Conservation (phyloP, 2,797 vertebrate genomes). For the Urophycis tenuis region DNA sequence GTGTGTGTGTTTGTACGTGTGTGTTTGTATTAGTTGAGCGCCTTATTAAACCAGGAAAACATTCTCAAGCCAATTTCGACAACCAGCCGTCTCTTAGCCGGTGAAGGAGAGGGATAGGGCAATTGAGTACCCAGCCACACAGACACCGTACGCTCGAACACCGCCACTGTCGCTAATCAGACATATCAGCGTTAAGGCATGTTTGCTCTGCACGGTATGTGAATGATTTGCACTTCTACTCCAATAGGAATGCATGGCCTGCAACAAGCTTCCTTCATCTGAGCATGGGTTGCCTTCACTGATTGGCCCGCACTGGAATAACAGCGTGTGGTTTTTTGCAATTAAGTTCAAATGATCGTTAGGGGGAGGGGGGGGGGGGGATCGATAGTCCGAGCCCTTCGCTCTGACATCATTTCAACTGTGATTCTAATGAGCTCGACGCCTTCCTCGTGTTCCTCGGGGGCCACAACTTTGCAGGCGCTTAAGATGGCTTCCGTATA, state of each 20-base stretch:
- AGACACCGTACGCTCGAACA: not conserved
- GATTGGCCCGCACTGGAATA: constrained; percentile 19
- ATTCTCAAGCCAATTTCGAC: constrained; percentile 36
- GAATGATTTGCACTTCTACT: constrained; percentile 23
- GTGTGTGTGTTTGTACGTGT: constrained; percentile 8
- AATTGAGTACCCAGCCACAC: not conserved
- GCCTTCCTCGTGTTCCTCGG: constrained; percentile 33
- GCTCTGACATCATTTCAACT: constrained; percentile 38
- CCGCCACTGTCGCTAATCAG: constrained; percentile 20
- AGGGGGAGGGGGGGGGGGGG: no score
- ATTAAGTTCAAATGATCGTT: constrained; percentile 40
- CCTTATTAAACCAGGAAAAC: constrained; percentile 36
- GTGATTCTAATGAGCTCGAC: constrained; percentile 27
- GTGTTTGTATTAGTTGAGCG: constrained; percentile 33
- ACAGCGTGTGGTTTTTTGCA: constrained; percentile 24
- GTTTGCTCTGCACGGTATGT: constrained; percentile 42
- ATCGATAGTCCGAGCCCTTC: no score
- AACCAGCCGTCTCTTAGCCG: not conserved
- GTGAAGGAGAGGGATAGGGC: not conserved
- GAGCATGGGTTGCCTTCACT: constrained; percentile 41
- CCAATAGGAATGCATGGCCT: constrained; percentile 40
- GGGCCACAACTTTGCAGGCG: constrained; percentile 32
- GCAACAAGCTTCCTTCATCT: constrained; percentile 20
- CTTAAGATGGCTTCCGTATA: not conserved
- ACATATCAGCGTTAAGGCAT: constrained; percentile 30